Evolutionary conservation across 1,140 invertebrate genomes (phyloP).

Genomic region (Caenorhabditis elegans): DNA sequence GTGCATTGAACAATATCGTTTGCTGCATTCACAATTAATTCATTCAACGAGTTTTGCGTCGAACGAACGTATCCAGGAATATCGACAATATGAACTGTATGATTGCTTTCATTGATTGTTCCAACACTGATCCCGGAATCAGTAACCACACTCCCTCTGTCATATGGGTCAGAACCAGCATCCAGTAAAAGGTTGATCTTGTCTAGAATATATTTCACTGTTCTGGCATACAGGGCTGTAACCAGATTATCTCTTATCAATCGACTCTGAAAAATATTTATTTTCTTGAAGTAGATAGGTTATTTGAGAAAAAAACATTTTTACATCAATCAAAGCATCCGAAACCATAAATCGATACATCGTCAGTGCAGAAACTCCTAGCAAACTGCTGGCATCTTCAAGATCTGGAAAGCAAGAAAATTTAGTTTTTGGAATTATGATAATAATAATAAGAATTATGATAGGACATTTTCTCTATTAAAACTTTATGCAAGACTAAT

Average conservation of each 20-base stretch:
- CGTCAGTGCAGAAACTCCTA: slow-evolving; percentile 25
- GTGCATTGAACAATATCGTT: slow-evolving; percentile 32
- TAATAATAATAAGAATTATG: too few relatives aligned
- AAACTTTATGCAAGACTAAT: too few relatives aligned
- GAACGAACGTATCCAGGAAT: slow-evolving; percentile 33
- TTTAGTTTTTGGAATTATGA: not conserved
- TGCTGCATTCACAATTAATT: slow-evolving; percentile 31
- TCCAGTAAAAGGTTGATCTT: slow-evolving; percentile 17
- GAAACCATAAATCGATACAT: slow-evolving; percentile 24
- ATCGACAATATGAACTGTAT: slow-evolving; percentile 31
- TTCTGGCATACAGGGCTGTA: slow-evolving; percentile 15
- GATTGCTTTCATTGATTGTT: not conserved
- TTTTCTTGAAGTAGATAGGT: not conserved
- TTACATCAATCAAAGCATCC: not conserved
- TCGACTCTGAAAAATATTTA: slow-evolving; percentile 16
- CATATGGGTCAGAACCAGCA: not conserved
- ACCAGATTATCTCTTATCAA: slow-evolving; percentile 23
- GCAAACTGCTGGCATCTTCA: slow-evolving; percentile 26
- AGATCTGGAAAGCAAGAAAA: not conserved
- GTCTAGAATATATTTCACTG: slow-evolving; percentile 11
- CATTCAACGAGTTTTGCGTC: slow-evolving; percentile 28
- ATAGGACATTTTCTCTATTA: too few relatives aligned
- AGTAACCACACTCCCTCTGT: not conserved
- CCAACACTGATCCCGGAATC: slow-evolving; percentile 35
- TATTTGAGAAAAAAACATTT: not conserved